These are phyloP conservation scores for Thamnaconus septentrionalis DNA, from an alignment of 2,113 vertebrate species.

Conservation along the genomic window DNA sequence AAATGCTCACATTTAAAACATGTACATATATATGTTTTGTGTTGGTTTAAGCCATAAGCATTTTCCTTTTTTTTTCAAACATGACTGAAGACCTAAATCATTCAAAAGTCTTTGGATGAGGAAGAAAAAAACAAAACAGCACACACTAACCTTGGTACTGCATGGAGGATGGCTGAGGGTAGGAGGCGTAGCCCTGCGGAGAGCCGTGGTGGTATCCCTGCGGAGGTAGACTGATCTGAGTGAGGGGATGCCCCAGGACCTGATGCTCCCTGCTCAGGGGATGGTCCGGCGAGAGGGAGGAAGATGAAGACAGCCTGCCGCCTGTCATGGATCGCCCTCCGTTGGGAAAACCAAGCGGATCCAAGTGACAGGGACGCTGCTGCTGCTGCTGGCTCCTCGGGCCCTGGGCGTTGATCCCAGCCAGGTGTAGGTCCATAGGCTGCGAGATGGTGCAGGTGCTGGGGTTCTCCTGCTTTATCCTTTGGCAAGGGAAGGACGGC, in stretches of 20 bases:
- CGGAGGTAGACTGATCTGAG: conserved; percentile 77
- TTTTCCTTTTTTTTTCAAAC: too few species aligned
- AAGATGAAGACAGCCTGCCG: conserved; percentile 80
- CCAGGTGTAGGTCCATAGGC: conserved; percentile 74
- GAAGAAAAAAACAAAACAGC: too few species aligned
- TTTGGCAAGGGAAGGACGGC: conserved; percentile 75
- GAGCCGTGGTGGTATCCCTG: conserved; percentile 81
- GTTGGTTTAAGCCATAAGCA: too few species aligned
- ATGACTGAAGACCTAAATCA: too few species aligned
- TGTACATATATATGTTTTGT: too few species aligned
- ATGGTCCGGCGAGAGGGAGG: conserved; percentile 85
- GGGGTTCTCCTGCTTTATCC: conserved; percentile 90
- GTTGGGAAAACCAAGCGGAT: conserved; percentile 79
- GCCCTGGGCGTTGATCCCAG: conserved; percentile 65
- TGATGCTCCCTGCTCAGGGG: conserved; percentile 85
- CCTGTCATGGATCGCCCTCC: conserved; percentile 77
- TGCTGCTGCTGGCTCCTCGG: conserved; percentile 79
- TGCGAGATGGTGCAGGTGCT: conserved; percentile 81
- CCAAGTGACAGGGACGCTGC: conserved; percentile 72
- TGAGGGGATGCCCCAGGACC: conserved; percentile 71
- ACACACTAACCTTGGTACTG: conserved; percentile 90
- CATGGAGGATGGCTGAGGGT: conserved; percentile 77
- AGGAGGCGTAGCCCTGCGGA: conserved; percentile 80
- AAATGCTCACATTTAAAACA: too few species aligned
- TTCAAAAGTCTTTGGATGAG: too few species aligned